Base-by-base conservation (phyloP, 2,113 vertebrate genomes). In the Hyperoodon ampullatus region DNA sequence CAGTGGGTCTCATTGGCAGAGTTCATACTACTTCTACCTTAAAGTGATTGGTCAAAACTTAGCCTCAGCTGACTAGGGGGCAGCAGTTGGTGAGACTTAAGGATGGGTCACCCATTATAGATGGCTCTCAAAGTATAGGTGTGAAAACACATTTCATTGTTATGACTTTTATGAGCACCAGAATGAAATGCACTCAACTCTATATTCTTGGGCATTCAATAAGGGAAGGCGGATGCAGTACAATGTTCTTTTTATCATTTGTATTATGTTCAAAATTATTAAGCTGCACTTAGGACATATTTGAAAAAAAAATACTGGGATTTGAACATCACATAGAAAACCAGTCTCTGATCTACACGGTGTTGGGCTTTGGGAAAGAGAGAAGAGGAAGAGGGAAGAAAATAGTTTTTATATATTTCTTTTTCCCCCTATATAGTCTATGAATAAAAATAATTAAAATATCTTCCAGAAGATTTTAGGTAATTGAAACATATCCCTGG, bases 391-490 rank as follows among this genome's bases (percentile, higher is more conserved):
- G 1, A 8, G 21, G 1, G 15, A 96, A 58, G 28, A 93, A 84
- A 91, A 14, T 21, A 6, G 0, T 24, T 0, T 89, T 95, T 92
- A 39, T 61, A 39, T 66, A 70, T 15, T 87, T 92, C 21, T 72
- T 77, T 71, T 42, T 0, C 85, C 39, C 92, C 35, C 66, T 88
- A 55, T 93, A 21, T 7, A 47, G 18, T 23, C 35, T 42, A 78
- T 74, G 12, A 26, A 42, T 93, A 92, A 0, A 71, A 71, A 53
- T 8, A 71, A 19, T 75, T 55, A 61, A 97, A 81, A 26, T 93
- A 74, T 95, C 96, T 82, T 33, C 26, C 35, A 26, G 60, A 94
- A 82, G 2, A 93, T 63, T 75, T 97, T 93, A 93, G 58, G 24
- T 96, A 96, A 93, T 61, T 96, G 53, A 50, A 39, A 23, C 6